Percentiles rank a stretch among this genome's conserved stretches.
phyloP scores from a whole-genome alignment of 2,797 vertebrate species.

The Miichthys miiuy region DNA sequence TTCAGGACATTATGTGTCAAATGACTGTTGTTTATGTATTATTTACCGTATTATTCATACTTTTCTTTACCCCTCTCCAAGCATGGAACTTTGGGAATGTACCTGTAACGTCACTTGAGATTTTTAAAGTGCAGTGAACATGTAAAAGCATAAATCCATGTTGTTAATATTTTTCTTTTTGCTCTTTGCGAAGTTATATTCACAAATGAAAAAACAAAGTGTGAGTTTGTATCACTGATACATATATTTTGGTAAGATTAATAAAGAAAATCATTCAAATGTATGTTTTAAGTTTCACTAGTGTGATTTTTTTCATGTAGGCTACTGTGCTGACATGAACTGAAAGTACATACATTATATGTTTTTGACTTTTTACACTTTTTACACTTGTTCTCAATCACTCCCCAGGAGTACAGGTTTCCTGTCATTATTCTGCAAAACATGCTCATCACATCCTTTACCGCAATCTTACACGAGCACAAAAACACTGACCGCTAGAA shows the following conservation, averaged over 20 bases:
- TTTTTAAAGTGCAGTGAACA: constrained; percentile 69
- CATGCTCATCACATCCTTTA: constrained; percentile 29
- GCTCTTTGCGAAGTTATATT: constrained; percentile 66
- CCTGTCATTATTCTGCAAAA: constrained; percentile 53
- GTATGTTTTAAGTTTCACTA: constrained; percentile 17
- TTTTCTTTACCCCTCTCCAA: constrained; percentile 58
- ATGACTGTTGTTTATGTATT: constrained; percentile 58
- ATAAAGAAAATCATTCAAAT: constrained; percentile 60
- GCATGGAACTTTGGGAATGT: constrained; percentile 71
- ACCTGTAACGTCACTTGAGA: constrained; percentile 66
- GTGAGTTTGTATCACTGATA: constrained; percentile 75
- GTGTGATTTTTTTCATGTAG: constrained; percentile 29
- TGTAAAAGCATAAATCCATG: constrained; percentile 67
- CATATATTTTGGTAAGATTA: constrained; percentile 76
- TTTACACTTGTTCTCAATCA: constrained; percentile 10
- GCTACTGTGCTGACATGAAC: not conserved
- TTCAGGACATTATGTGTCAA: constrained; percentile 49
- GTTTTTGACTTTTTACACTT: constrained; percentile 25
- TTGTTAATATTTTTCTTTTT: constrained; percentile 66
- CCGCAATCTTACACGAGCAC: not conserved
- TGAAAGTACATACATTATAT: not conserved
- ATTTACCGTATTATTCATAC: constrained; percentile 49
- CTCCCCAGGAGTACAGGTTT: constrained; percentile 35
- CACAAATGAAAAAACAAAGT: constrained; percentile 55
- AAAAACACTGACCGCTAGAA: not conserved